Conservation (phyloP, 2,113 vertebrate species). For the Limanda limanda region DNA sequence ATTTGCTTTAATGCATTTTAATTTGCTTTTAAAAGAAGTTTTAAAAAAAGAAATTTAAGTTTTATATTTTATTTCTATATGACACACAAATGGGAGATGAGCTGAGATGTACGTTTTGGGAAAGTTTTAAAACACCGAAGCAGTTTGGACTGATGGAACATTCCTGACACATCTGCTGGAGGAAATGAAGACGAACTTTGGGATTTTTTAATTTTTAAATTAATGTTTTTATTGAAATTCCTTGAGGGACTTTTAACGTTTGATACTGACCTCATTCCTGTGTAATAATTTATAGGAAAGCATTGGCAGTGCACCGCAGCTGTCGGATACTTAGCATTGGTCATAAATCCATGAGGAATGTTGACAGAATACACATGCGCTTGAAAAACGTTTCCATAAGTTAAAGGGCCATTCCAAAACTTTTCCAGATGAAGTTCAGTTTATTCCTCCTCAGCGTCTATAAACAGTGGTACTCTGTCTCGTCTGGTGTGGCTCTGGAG, state of each 20-base stretch:
- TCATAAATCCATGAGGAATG: background rate
- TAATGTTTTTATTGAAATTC: constrained; percentile 42
- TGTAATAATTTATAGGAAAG: background rate
- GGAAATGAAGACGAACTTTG: constrained; percentile 1
- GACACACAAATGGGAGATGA: constrained; percentile 17
- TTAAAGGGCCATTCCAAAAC: background rate
- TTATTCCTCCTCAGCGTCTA: background rate
- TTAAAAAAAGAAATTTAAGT: background rate
- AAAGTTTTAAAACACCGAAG: background rate
- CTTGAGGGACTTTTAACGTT: constrained; percentile 19
- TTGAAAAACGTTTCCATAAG: background rate
- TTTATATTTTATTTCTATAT: background rate
- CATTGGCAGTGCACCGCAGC: background rate
- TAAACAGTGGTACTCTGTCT: background rate
- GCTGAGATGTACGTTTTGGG: constrained; percentile 12
- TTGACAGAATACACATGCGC: background rate
- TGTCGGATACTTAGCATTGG: background rate
- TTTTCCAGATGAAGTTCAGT: background rate
- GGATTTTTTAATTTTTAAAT: constrained; percentile 2
- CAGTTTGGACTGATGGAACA: background rate
- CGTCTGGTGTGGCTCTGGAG: background rate
- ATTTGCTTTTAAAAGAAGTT: constrained; percentile 1
- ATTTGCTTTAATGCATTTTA: constrained; percentile 51
- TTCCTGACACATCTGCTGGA: constrained; percentile 24
- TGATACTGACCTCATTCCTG: constrained; percentile 18